Conservation (phyloP, 2,888 invertebrate genomes). For the Masnerella sp. region DNA sequence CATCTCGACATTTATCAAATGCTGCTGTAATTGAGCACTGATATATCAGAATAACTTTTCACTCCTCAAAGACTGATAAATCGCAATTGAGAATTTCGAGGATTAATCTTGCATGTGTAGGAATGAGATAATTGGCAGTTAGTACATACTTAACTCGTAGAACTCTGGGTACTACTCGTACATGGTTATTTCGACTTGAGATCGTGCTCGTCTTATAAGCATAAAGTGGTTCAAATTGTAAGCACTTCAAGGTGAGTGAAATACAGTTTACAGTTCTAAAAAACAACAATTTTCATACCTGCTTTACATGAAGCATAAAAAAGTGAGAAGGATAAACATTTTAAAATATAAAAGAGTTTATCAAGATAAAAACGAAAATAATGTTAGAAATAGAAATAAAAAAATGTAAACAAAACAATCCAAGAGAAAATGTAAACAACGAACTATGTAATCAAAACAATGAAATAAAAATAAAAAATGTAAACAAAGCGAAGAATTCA, state of each 20-base stretch:
- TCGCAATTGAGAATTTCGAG: constrained; percentile 62
- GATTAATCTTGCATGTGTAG: constrained; percentile 61
- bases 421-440: too few species aligned
- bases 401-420: too few species aligned
- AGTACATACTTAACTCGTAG: constrained; percentile 64
- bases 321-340: neutral
- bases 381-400: too few species aligned
- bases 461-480: too few species aligned
- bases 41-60: constrained; percentile 38
- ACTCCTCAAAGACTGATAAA: constrained; percentile 57
- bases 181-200: constrained; percentile 48
- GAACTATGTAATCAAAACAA: too few species aligned
- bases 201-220: constrained; percentile 40
- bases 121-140: constrained; percentile 65
- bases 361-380: too few species aligned
- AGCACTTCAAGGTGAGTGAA: constrained; percentile 28
- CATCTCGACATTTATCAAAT: constrained; percentile 36
- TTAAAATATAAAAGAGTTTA: too few species aligned
- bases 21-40: constrained; percentile 29
- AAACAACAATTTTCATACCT: constrained; percentile 15
- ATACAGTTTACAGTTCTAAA: constrained; percentile 17
- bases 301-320: neutral
- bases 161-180: constrained; percentile 40
- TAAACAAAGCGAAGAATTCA: too few species aligned
- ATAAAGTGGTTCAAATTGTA: constrained; percentile 51